phyloP scores from a whole-genome alignment of 2,113 vertebrate genomes.

The Neodon shergylaensis region DNA sequence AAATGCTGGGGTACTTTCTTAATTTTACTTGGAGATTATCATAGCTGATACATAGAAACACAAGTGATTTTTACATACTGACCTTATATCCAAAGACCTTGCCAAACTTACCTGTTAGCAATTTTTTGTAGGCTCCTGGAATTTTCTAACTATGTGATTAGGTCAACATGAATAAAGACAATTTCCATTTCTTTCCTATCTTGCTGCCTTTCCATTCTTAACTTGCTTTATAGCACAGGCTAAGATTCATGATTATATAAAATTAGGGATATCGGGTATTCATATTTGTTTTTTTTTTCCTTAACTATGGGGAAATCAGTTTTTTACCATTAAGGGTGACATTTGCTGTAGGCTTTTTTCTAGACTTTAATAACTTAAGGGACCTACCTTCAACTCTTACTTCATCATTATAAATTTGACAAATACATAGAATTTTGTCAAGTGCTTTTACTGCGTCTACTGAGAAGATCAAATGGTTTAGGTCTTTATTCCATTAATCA shows the following conservation, averaged over 20 bases:
- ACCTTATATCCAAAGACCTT: neutral
- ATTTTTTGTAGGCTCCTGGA: neutral
- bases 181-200: conserved; percentile 11
- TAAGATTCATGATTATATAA: neutral
- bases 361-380: neutral
- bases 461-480: neutral
- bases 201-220: neutral
- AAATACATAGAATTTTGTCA: neutral
- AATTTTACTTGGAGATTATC: neutral
- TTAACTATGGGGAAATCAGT: neutral
- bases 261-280: neutral
- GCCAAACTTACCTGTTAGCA: neutral
- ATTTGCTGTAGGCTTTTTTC: neutral
- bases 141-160: conserved; percentile 14
- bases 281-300: neutral
- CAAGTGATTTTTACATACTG: neutral
- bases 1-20: neutral
- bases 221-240: neutral
- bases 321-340: neutral
- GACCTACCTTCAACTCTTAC: neutral
- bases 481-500: neutral
- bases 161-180: conserved; percentile 2
- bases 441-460: neutral
- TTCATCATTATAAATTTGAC: neutral
- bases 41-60: neutral